phyloP scores from a whole-genome alignment of 53 echinoderm and acorn worm species.

The Holothuria scabra region DNA sequence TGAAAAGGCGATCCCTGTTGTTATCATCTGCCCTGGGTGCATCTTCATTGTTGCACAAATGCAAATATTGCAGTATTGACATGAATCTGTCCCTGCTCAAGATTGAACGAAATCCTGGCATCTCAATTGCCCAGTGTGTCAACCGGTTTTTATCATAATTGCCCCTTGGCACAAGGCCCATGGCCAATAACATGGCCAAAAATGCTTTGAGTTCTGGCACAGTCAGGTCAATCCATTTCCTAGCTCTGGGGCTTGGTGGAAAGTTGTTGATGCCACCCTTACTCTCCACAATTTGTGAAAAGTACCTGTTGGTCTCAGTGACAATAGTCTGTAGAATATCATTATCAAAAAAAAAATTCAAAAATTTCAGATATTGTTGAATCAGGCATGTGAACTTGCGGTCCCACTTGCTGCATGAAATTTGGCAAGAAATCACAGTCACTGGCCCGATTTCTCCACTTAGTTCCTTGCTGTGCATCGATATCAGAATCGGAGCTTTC shows the following conservation, averaged over 20 bases:
- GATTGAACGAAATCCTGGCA: neutral
- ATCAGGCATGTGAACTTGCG: neutral
- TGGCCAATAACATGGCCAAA: neutral
- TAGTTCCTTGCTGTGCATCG: neutral
- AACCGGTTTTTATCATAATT: neutral
- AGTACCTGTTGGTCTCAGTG: neutral
- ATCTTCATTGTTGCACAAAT: neutral
- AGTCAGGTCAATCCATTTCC: neutral
- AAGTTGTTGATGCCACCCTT: neutral
- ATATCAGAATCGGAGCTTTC: slow-evolving; percentile 7
- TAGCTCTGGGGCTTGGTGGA: neutral
- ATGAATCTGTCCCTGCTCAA: slow-evolving; percentile 11
- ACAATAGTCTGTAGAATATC: neutral
- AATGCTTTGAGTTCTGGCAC: slow-evolving; percentile 3
- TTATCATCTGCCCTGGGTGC: neutral
- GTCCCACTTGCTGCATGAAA: neutral
- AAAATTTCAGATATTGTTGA: slow-evolving; percentile 25
- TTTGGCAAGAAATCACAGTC: neutral
- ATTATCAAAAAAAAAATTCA: neutral
- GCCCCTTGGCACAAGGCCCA: neutral
- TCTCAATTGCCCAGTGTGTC: neutral
- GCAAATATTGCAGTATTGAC: slow-evolving; percentile 7
- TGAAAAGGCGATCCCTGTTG: slow-evolving; percentile 9
- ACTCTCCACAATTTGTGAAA: neutral
- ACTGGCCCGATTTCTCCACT: neutral